Evolutionary conservation across 1,140 invertebrate genomes (phyloP), one percentile per base, ranked within the genome.

Genomic region (Fopius arisanus): DNA sequence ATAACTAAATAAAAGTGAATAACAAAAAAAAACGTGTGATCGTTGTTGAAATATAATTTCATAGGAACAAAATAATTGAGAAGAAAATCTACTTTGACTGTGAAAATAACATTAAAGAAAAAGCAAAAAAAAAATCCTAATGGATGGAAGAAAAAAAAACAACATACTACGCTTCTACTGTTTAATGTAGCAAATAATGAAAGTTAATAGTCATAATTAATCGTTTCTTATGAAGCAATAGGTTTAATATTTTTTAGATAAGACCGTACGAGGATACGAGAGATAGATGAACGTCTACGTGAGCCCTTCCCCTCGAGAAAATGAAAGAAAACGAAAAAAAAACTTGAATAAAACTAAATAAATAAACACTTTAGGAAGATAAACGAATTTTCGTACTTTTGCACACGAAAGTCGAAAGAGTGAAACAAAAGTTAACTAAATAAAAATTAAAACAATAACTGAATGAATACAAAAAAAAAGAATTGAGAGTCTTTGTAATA

Each of bases 141-240:
- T 72, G 67, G 41, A 75, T 48, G 72, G 74, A 80, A 73, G 67
- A 70, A 76, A 77, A 78, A 78, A 70, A 78, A 78, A 77, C 73
- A 81, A 81, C 77, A 79, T 80, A 83, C 79, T 84, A 84, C 82
- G 83, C 82, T 84, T 84, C 77, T 84, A 84, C 83, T 84, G 78
- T 65, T 85, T 83, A 85, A 83, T 79, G 72, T 85, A 84, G 81
- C 80, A 77, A 59, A 78, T 85, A 83, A 83, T 81, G 77, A 80
- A 81, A 83, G 75, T 80, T 82, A 79, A 65, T 84, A 83, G 82
- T 79, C 78, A 78, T 83, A 83, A 76, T 79, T 81, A 75, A 78
- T 81, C 78, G 78, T 84, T 84, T 84, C 78, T 78, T 79, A 83
- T 72, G 72, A 59, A 59, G 23, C 19, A 23, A 63, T 82, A 81